Base-by-base conservation (phyloP, 2,888 invertebrate genomes). In the Drosophila eohydei region DNA sequence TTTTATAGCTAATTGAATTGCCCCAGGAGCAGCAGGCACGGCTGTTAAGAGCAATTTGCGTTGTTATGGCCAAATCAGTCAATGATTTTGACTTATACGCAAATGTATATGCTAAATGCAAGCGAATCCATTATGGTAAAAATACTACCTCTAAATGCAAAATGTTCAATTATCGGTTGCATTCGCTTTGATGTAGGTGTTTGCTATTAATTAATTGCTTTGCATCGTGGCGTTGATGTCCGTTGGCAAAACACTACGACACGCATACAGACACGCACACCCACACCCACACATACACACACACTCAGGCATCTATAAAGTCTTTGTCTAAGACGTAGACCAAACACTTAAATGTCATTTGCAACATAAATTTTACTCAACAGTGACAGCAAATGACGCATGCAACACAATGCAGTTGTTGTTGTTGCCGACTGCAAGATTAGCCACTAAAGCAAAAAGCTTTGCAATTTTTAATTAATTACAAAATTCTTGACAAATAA, bases 281-380 rank as follows among this genome's bases (percentile, higher is more conserved):
- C n/a, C n/a, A 30, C 26, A 28, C 28, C 9, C 4, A n/a, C 8
- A n/a, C 28, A 8, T 9, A n/a, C n/a, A 30, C 8, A 9, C n/a
- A 30, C 28, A 65, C 32, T 30, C 9, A 51, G 46, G 32, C n/a
- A 63, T 48, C 43, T 46, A 62, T 51, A 54, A 61, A 52, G 64
- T 70, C 67, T 28, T 67, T 48, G 77, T 58, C 64, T 65, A 50
- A 62, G 73, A 64, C 51, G 14, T 6, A 26, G 34, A 21, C 38
- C 44, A 68, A 55, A 54, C 51, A 74, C 43, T 71, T 64, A 64
- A 82, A 83, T 88, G 86, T 62, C 89, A 84, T 68, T 68, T 71
- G 77, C 68, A 78, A 78, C 84, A 89, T 89, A 81, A 82, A 87
- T 89, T 89, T 65, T 50, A 69, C 48, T 79, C 78, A 74, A 58